These are phyloP conservation scores for Muschampia plurimacula DNA, from an alignment of 2,888 invertebrate genomes.

Conservation along the genomic window DNA sequence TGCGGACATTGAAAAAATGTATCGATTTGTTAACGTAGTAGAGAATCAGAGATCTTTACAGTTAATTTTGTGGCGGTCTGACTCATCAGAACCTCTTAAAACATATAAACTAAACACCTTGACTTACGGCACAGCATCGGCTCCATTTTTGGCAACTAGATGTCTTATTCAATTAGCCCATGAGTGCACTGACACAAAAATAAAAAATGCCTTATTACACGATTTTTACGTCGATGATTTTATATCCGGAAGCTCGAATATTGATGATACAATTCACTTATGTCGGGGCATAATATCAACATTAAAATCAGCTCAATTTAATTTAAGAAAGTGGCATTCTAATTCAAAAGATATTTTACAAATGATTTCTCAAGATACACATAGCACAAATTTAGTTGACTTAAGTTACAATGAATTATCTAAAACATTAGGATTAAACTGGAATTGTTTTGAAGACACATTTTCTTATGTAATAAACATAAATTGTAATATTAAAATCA, in stretches of 20 bases:
- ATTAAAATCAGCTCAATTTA: constrained; percentile 23
- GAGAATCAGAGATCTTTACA: too few species aligned
- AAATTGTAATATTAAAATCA: background rate
- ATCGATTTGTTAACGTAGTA: too few species aligned
- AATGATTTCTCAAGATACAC: background rate
- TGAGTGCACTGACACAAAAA: constrained; percentile 1
- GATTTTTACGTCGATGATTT: background rate
- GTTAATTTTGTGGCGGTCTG: too few species aligned
- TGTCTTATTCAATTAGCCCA: constrained; percentile 2
- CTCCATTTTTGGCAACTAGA: background rate
- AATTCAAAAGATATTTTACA: constrained; percentile 22
- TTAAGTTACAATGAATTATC: background rate
- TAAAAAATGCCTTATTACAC: background rate
- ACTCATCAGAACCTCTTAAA: too few species aligned
- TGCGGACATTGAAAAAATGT: constrained; percentile 51
- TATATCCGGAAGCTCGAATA: background rate
- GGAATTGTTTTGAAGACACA: constrained; percentile 11
- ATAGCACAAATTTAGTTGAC: background rate
- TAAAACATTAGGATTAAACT: constrained; percentile 19
- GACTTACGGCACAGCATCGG: background rate
- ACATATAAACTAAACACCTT: too few species aligned
- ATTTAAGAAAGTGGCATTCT: constrained; percentile 27
- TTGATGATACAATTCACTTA: background rate
- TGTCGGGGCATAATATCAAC: constrained; percentile 1
- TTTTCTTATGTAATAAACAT: background rate